Evolutionary conservation across 1,140 invertebrate species (phyloP), one percentile per base, ranked within the genome.

Genomic region (Neodiprion pinetum): DNA sequence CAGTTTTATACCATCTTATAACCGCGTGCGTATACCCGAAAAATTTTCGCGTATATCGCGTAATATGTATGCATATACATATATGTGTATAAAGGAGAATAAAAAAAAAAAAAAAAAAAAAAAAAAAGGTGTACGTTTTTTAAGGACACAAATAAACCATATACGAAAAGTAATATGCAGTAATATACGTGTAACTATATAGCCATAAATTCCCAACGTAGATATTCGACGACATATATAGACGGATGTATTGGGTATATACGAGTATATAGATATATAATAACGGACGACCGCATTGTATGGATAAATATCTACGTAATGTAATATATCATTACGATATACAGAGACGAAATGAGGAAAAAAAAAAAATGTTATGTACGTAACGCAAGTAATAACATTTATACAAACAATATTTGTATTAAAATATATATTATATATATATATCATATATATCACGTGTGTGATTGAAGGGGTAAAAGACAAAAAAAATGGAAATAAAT

Each of bases 151-250:
- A 40, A 40, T 40, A 40, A 40, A 40, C 28, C 28, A 40, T 40
- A 40, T 40, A 40, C 28, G 53, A 12, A 61, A 7, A 61, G n/a
- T 61, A 12, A 61, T 61, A 61, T 7, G n/a, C 53, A 61, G 53
- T 17, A 61, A 17, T 61, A 17, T 61, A 61, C n/a, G 53, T 61
- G 28, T 40, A 40, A 40, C 28, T 61, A 61, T 40, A 12, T 72
- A 76, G 77, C 77, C 77, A 78, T 78, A 78, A 78, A 75, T 78
- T 74, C 76, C 76, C 73, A 77, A 77, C 72, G 47, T 75, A 71
- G 28, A 40, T 40, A 40, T 40, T 40, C 2, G 28, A 3, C 28
- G 28, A 40, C 28, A 40, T 40, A 40, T 40, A 40, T 3, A 70
- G 28, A 40, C 28, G 5, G 1, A 40, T 40, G 5, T 3, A 70